Evolutionary conservation across 2,888 invertebrate genomes (phyloP).

Genomic region (Tanaodytes sp.): DNA sequence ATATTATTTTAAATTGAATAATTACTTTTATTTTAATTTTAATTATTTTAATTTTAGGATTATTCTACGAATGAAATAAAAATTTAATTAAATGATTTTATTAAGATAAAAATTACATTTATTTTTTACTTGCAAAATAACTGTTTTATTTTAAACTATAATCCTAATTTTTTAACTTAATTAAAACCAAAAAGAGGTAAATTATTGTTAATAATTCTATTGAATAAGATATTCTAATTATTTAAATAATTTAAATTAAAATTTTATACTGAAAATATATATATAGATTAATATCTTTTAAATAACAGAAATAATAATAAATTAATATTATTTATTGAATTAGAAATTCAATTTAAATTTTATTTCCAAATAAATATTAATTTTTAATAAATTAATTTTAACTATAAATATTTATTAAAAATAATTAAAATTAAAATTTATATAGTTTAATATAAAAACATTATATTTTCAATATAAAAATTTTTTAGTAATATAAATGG

Average conservation of each 20-base stretch:
- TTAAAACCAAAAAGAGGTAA: conserved; percentile 78
- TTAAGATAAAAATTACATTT: conserved; percentile 19
- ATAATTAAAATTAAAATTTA: no score
- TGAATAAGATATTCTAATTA: conserved; percentile 77
- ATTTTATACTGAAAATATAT: conserved; percentile 38
- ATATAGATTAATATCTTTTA: conserved; percentile 69
- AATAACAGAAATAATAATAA: conserved; percentile 67
- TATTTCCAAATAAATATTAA: no score
- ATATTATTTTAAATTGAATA: conserved; percentile 72
- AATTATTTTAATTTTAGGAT: conserved; percentile 75
- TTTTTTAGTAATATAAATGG: conserved; percentile 30
- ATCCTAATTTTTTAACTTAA: conserved; percentile 75
- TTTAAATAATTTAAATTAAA: conserved; percentile 40
- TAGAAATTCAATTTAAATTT: conserved; percentile 74
- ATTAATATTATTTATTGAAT: conserved; percentile 34
- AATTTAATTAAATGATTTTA: conserved; percentile 45
- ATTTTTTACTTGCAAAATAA: conserved; percentile 61
- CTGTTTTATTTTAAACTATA: conserved; percentile 71
- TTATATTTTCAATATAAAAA: conserved; percentile 44
- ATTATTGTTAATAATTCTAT: conserved; percentile 80
- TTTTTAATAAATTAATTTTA: no score
- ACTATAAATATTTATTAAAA: no score
- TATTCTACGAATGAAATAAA: conserved; percentile 59
- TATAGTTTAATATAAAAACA: conserved; percentile 48
- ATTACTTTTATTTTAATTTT: conserved; percentile 66